Evolutionary conservation across 1,140 invertebrate genomes (phyloP).

Genomic region (Drosophila bocki): DNA sequence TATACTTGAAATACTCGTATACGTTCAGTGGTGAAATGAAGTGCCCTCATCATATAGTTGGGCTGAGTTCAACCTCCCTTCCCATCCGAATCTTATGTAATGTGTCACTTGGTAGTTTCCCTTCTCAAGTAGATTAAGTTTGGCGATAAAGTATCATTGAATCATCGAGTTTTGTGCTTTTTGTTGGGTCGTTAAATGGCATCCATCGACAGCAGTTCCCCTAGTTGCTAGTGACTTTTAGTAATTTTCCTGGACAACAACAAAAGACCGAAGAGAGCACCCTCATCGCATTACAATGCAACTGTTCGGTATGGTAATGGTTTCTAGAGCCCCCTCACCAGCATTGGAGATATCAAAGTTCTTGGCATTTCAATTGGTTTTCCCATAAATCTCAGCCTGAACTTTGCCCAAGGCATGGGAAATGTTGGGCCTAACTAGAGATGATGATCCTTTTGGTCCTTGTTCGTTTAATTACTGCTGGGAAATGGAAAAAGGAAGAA

Average conservation of each 20-base stretch:
- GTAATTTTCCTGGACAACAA: constrained; percentile 68
- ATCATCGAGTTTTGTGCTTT: constrained; percentile 60
- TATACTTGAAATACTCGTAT: constrained; percentile 14
- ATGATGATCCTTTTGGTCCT: constrained; percentile 28
- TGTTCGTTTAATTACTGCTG: constrained; percentile 29
- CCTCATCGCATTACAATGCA: constrained; percentile 47
- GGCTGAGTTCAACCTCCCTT: background rate
- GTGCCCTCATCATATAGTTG: constrained; percentile 35
- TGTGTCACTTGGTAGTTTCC: constrained; percentile 31
- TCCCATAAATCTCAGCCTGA: constrained; percentile 64
- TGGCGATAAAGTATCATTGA: constrained; percentile 77
- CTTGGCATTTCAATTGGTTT: constrained; percentile 62
- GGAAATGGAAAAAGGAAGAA: constrained; percentile 19
- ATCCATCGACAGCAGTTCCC: constrained; percentile 45
- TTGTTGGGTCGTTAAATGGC: constrained; percentile 67
- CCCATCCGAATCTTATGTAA: constrained; percentile 8
- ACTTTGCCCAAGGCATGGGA: constrained; percentile 55
- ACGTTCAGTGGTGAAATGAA: background rate
- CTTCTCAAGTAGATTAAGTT: constrained; percentile 63
- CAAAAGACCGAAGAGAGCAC: constrained; percentile 38
- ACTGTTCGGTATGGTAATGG: constrained; percentile 48
- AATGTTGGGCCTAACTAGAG: constrained; percentile 26
- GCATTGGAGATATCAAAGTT: constrained; percentile 58
- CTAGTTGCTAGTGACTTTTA: constrained; percentile 43
- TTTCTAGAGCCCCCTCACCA: constrained; percentile 22